Evolutionary conservation across 2,888 invertebrate species (phyloP).

Genomic region (Ochropleura leucogaster): DNA sequence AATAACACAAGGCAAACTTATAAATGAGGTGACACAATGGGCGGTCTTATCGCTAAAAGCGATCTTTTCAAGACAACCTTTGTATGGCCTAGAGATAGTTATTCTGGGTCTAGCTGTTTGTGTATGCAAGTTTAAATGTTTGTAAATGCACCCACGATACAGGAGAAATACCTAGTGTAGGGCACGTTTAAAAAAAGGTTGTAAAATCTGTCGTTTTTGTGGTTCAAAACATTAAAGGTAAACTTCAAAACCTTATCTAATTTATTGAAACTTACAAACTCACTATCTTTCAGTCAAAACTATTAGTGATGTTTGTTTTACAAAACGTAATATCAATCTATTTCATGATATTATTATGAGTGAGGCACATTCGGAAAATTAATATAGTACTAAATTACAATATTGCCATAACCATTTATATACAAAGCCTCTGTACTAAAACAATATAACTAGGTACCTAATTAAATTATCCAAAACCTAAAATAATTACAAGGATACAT

Average conservation of each 20-base stretch:
- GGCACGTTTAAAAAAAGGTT: too few species aligned
- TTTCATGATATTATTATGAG: neutral
- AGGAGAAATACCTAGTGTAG: too few species aligned
- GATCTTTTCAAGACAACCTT: too few species aligned
- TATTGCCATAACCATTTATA: neutral
- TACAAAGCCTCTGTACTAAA: neutral
- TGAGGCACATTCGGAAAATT: neutral
- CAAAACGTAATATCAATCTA: neutral
- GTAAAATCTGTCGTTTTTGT: neutral
- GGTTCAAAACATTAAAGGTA: neutral
- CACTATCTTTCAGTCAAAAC: neutral
- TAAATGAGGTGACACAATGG: too few species aligned
- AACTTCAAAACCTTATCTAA: neutral
- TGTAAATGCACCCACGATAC: too few species aligned
- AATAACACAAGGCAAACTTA: too few species aligned
- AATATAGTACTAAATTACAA: neutral
- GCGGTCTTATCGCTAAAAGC: too few species aligned
- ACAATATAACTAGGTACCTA: neutral
- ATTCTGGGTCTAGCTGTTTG: too few species aligned
- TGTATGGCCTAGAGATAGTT: too few species aligned
- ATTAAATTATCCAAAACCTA: conserved; percentile 20
- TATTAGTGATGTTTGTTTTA: neutral
- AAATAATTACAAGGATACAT: conserved; percentile 25
- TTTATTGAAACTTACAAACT: neutral
- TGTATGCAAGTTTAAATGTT: too few species aligned